Base-by-base conservation (phyloP, 2,888 invertebrate species). In the Sphaerophoria taeniata region DNA sequence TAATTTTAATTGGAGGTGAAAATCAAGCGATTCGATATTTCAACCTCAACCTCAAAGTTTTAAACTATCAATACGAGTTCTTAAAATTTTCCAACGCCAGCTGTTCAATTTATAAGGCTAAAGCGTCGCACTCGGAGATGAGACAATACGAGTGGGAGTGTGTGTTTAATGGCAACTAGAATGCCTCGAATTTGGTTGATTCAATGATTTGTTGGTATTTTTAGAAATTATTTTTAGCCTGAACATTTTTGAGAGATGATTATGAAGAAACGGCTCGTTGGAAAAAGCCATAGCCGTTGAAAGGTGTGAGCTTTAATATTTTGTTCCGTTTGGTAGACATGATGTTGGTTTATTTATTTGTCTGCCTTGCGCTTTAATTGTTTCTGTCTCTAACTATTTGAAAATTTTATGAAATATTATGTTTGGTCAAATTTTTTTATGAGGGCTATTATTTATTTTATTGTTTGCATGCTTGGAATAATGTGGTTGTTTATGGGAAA, bases 1-100 rank as follows among this genome's bases (percentile, higher is more conserved):
- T 69, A 60, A 31, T 67, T 85, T 70, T 81, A 81, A 81, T 81
- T 81, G 77, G 81, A 81, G 85, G 72, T 81, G 81, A 81, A 77
- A 72, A 47, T 51, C 47, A 39, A 69, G 75, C 65, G 33, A 63
- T 77, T 73, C 73, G 16, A 51, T 60, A 58, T 45, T 24, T 65
- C 63, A 73, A 84, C 75, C 80, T 55, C 63, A 73, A 84, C 75
- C 80, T 67, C 75, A 60, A 80, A 75, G 76, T 72, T 55, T 69
- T 36, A 36, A 33, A 70, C 56, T 34, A 51, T 16, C 69, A 24
- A 67, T 36, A 33, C 4, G 49, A 61, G 61, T 39, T 3, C 3
- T 43, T 1, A 9, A 11, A 43, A 71, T 60, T 71, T 67, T 60
- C 67, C 31, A 65, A 80, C 80, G 47, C 72, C 75, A 84, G 84